Evolutionary conservation across 2,888 invertebrate species (phyloP), one percentile per base, ranked within the genome.

Genomic region (Aplocera efformata): DNA sequence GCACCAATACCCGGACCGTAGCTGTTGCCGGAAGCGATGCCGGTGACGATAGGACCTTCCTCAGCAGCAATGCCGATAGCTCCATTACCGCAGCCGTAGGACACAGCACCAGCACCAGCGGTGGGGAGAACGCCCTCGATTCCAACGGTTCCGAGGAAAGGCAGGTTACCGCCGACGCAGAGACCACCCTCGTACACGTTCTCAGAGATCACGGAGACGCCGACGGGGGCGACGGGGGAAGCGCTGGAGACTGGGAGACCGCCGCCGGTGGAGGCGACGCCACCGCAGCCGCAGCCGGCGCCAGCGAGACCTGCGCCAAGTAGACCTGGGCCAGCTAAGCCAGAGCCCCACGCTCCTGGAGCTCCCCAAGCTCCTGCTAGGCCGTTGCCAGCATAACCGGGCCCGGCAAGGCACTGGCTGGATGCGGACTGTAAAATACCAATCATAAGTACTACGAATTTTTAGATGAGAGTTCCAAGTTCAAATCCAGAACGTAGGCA

Each of bases 81-180:
- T 3, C 40, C 48, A 21, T 22, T 30, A 4, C 48, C 53, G 26
- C 53, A 50, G n/a, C n/a, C n/a, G n/a, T n/a, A n/a, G n/a, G n/a
- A n/a, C n/a, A n/a, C n/a, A n/a, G n/a, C n/a, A n/a, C n/a, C n/a
- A n/a, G n/a, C n/a, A n/a, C n/a, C n/a, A n/a, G n/a, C n/a, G n/a
- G n/a, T n/a, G n/a, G n/a, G n/a, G n/a, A n/a, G n/a, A n/a, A n/a
- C n/a, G n/a, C n/a, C n/a, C n/a, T n/a, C n/a, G n/a, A n/a, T n/a
- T n/a, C n/a, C n/a, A n/a, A n/a, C n/a, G n/a, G n/a, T n/a, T n/a
- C n/a, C n/a, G n/a, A n/a, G n/a, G n/a, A n/a, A n/a, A n/a, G n/a
- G n/a, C n/a, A n/a, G n/a, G n/a, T n/a, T n/a, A n/a, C n/a, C n/a
- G n/a, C n/a, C n/a, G n/a, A n/a, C n/a, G n/a, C n/a, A n/a, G n/a